A percentile compares a stretch with the other conserved stretches of the same genome.
phyloP scores from a whole-genome alignment of 2,797 vertebrate species.

The Xiphorhynchus erythropygius region DNA sequence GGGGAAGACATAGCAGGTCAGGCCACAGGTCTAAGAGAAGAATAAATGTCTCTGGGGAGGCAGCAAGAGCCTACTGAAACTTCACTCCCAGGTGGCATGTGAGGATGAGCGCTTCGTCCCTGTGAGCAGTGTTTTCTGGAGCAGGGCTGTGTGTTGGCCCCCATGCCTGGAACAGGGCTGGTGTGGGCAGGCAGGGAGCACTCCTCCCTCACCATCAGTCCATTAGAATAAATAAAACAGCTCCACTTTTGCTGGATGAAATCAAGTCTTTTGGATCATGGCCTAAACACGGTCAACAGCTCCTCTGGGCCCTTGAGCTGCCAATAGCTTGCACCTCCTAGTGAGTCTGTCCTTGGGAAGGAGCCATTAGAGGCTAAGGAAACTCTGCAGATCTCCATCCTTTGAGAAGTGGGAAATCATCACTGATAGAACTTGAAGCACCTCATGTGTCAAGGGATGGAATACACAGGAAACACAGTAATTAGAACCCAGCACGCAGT shows the following conservation, averaged over 20 bases:
- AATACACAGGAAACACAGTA: neutral
- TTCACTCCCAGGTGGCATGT: neutral
- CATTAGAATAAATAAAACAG: constrained; percentile 64
- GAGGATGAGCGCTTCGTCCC: neutral
- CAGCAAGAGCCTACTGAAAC: neutral
- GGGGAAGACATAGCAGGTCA: neutral
- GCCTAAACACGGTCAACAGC: constrained; percentile 70
- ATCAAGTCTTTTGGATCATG: constrained; percentile 54
- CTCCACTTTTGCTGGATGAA: constrained; percentile 53
- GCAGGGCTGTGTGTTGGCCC: neutral
- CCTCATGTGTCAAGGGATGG: neutral
- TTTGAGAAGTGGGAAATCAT: constrained; percentile 28
- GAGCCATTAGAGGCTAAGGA: constrained; percentile 61
- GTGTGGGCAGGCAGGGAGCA: constrained; percentile 30
- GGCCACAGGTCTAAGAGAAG: neutral
- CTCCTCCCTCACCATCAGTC: constrained; percentile 51
- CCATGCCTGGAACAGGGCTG: constrained; percentile 23
- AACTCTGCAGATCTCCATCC: constrained; percentile 46
- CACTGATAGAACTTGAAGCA: neutral
- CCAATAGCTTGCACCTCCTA: constrained; percentile 69
- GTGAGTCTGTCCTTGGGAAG: constrained; percentile 67
- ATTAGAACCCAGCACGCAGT: neutral
- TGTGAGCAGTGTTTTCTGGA: neutral
- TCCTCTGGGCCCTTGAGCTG: constrained; percentile 63
- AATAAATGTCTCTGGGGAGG: neutral